These are phyloP conservation scores for Apodemus speciosus DNA, from an alignment of 2,113 vertebrate species.

Conservation along the genomic window DNA sequence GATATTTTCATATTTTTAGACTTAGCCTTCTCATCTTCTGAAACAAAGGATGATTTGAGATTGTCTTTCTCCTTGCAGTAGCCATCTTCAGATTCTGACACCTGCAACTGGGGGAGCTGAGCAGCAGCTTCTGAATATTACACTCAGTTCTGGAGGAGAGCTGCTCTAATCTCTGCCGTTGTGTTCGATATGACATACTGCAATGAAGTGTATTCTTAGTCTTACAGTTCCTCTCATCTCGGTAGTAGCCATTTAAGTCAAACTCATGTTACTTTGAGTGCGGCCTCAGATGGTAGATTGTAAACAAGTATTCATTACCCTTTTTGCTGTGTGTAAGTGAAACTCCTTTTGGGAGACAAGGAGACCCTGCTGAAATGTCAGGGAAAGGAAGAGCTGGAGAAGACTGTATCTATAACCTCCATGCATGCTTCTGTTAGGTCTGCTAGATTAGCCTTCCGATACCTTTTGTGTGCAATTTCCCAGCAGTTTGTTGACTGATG, in stretches of 20 bases:
- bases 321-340: constrained; percentile 3
- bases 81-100: constrained; percentile 48
- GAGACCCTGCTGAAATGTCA: constrained; percentile 40
- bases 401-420: constrained; percentile 61
- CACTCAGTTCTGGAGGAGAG: constrained; percentile 14
- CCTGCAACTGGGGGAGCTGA: constrained; percentile 57
- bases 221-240: not conserved
- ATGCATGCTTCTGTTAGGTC: constrained; percentile 62
- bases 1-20: constrained; percentile 19
- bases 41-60: constrained; percentile 35
- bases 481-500: constrained; percentile 59
- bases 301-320: constrained; percentile 49
- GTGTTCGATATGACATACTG: not conserved
- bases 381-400: not conserved
- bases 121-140: constrained; percentile 9
- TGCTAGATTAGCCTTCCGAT: constrained; percentile 62
- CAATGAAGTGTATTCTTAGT: not conserved
- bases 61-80: not conserved
- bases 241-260: not conserved
- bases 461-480: constrained; percentile 52
- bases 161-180: not conserved
- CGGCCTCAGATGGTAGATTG: not conserved
- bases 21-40: not conserved
- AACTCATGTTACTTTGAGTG: not conserved
- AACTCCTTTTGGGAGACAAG: constrained; percentile 50